Conservation (phyloP, 2,113 vertebrate species). For the Leptosomus discolor region DNA sequence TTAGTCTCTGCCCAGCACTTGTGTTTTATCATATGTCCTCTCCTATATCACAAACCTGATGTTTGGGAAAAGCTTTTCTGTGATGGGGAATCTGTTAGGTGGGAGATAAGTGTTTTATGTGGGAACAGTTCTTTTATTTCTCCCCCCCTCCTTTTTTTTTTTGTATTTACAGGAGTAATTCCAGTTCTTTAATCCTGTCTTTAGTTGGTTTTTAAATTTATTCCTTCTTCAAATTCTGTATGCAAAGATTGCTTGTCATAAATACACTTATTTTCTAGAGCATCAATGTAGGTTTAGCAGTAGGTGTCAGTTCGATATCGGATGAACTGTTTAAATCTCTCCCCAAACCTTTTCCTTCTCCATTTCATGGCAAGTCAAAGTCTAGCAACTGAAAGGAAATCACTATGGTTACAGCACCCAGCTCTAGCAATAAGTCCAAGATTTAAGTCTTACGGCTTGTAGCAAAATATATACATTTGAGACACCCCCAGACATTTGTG, state of each 20-base stretch:
- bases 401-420: conserved; percentile 34
- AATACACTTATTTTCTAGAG: not conserved
- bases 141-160: not conserved
- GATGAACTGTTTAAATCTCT: not conserved
- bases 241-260: not conserved
- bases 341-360: not conserved
- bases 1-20: not conserved
- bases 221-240: not conserved
- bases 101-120: not conserved
- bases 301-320: not conserved
- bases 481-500: not conserved
- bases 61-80: not conserved
- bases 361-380: not conserved
- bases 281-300: not conserved
- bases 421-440: not conserved
- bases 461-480: not conserved
- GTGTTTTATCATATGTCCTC: not conserved
- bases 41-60: not conserved
- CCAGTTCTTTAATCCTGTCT: not conserved
- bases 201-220: not conserved
- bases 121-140: not conserved
- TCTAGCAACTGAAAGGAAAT: conserved; percentile 28
- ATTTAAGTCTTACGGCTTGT: not conserved
- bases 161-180: not conserved
- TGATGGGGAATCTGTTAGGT: not conserved